Base-by-base conservation (phyloP, 2,888 invertebrate species). In the Mimas tiliae region DNA sequence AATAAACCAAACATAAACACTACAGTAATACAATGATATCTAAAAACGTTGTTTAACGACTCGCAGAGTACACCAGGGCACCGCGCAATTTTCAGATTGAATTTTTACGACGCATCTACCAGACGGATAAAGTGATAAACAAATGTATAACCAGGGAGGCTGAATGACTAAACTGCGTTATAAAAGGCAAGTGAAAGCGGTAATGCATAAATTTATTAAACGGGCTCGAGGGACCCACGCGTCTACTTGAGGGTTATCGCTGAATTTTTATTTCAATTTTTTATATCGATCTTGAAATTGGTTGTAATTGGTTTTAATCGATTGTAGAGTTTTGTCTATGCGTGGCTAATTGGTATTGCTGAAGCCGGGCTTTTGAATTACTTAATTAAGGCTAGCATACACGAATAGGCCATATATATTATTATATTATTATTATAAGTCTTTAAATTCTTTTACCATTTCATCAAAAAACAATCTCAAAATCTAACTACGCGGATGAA, bases 71-170 rank as follows among this genome's bases (percentile, higher is more conserved):
- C 55, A 53, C 27, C 50, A 63, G 58, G 27, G 64, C 21, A 33
- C 52, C 75, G 70, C 76, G 87, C 90, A 89, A 90, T 90, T 87
- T 89, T 74, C 85, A 87, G 90, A 91, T 91, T 91, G 90, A 85
- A 86, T 88, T 91, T 91, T 91, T 90, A 91, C 88, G 90, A 88
- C 84, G 77, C 72, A 78, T 75, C 77, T 75, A 78, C 80, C 83
- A 82, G 78, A 77, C 77, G 75, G 78, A 87, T 88, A 85, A 85
- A 88, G 83, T 81, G 83, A 87, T 88, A 87, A 87, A 87, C 87
- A 88, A 87, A 87, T 86, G 83, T 79, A 67, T 79, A 81, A 82
- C 79, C 69, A 64, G 80, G 78, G 75, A 76, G 71, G 34, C 66
- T 69, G 76, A 77, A 78, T 76, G 76, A 73, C 77, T 75, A 72